Evolutionary conservation across 2,888 invertebrate genomes (phyloP).

Genomic region (Amblyjoppa fuscipennis): DNA sequence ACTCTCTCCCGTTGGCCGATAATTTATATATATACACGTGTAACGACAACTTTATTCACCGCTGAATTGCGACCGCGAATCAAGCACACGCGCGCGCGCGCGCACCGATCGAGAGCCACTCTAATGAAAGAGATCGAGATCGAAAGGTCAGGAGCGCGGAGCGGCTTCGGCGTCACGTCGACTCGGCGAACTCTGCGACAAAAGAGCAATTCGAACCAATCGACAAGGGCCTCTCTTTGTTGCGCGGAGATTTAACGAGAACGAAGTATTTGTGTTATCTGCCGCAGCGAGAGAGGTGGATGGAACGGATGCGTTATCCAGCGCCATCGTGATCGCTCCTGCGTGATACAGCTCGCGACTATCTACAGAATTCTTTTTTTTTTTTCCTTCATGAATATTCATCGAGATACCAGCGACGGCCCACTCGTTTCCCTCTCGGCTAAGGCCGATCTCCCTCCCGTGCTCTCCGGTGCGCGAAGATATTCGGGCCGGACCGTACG

Average conservation of each 20-base stretch:
- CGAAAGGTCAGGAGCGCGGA: constrained; percentile 4
- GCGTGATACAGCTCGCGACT: constrained; percentile 72
- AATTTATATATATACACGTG: constrained; percentile 65
- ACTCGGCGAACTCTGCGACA: neutral
- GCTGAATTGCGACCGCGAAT: constrained; percentile 37
- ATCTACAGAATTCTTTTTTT: constrained; percentile 58
- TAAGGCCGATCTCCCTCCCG: constrained; percentile 32
- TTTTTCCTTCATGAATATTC: constrained; percentile 76
- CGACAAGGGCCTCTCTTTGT: neutral
- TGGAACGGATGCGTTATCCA: constrained; percentile 71
- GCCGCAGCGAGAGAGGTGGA: constrained; percentile 4
- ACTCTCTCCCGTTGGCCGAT: constrained; percentile 47
- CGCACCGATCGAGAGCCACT: neutral
- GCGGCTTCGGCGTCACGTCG: neutral
- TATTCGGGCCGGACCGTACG: constrained; percentile 61
- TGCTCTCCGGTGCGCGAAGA: constrained; percentile 63
- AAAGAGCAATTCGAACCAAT: neutral
- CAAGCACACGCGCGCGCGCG: neutral
- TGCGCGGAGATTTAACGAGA: constrained; percentile 26
- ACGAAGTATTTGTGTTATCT: constrained; percentile 16
- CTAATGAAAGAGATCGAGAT: constrained; percentile 35
- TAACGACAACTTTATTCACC: constrained; percentile 62
- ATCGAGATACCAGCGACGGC: constrained; percentile 68
- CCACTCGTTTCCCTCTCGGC: constrained; percentile 61
- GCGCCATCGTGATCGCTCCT: constrained; percentile 72